Evolutionary conservation across 2,888 invertebrate genomes (phyloP).

Genomic region (Villa cingulata): DNA sequence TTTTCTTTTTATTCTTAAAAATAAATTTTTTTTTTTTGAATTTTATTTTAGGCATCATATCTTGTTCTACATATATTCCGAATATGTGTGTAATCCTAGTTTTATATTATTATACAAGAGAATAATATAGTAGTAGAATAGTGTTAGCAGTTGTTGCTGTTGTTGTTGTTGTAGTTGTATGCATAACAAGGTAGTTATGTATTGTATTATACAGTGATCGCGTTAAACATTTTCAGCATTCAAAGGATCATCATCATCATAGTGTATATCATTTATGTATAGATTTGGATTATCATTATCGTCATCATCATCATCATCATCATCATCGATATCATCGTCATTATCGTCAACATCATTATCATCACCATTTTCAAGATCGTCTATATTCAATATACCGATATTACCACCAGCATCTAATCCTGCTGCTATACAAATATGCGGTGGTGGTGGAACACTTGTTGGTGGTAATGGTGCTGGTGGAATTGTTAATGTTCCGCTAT

Average conservation of each 20-base stretch:
- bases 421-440: conserved; percentile 35
- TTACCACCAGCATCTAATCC: conserved; percentile 14
- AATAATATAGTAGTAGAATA: too few species aligned
- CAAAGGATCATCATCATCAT: conserved; percentile 26
- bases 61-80: too few species aligned
- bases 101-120: too few species aligned
- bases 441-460: conserved; percentile 35
- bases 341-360: conserved; percentile 30
- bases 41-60: too few species aligned
- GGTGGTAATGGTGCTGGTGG: conserved; percentile 37
- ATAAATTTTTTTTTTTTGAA: too few species aligned
- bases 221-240: conserved; percentile 34
- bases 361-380: conserved; percentile 19
- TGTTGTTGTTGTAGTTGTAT: too few species aligned
- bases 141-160: too few species aligned
- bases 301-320: conserved; percentile 9
- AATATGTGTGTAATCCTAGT: too few species aligned
- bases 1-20: too few species aligned
- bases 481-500: conserved; percentile 32
- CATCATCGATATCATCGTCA: conserved; percentile 23
- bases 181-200: too few species aligned
- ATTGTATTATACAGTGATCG: too few species aligned
- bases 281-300: conserved; percentile 19
- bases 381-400: conserved; percentile 22
- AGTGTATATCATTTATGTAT: conserved; percentile 32